A percentile compares a stretch with the other conserved stretches of the same genome.
phyloP scores from a whole-genome alignment of 2,113 vertebrate species.

The Cisticola juncidis region DNA sequence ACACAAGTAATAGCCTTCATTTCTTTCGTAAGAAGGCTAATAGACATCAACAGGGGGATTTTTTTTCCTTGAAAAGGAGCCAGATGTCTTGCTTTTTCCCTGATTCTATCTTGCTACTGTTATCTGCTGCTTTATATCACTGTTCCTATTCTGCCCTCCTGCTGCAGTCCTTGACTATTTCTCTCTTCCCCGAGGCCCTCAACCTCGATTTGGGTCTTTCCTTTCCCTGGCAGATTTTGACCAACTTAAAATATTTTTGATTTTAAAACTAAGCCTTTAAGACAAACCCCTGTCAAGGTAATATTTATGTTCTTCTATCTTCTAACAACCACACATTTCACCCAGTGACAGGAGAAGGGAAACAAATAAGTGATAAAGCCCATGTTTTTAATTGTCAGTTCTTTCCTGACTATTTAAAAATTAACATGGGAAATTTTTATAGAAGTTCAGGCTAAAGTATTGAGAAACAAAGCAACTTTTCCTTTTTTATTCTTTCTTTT shows the following conservation, averaged over 20 bases:
- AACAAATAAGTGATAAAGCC: neutral
- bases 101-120: neutral
- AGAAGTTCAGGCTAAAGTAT: neutral
- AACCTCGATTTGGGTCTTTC: neutral
- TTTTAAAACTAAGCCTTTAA: neutral
- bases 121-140: neutral
- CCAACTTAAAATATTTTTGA: neutral
- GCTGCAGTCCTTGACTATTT: neutral
- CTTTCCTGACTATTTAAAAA: neutral
- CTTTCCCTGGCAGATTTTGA: neutral
- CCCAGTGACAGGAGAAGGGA: neutral
- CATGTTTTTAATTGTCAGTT: neutral
- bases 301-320: neutral
- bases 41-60: neutral
- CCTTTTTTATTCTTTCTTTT: fast-evolving
- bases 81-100: neutral
- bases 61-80: constrained; percentile 11
- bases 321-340: neutral
- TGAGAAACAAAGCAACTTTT: neutral
- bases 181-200: neutral
- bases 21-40: constrained; percentile 29
- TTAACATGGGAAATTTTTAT: neutral
- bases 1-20: constrained; percentile 20
- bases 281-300: neutral
- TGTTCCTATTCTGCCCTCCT: neutral